These are phyloP conservation scores for Morpho achilles DNA, from an alignment of 2,888 invertebrate species.

Conservation along the genomic window DNA sequence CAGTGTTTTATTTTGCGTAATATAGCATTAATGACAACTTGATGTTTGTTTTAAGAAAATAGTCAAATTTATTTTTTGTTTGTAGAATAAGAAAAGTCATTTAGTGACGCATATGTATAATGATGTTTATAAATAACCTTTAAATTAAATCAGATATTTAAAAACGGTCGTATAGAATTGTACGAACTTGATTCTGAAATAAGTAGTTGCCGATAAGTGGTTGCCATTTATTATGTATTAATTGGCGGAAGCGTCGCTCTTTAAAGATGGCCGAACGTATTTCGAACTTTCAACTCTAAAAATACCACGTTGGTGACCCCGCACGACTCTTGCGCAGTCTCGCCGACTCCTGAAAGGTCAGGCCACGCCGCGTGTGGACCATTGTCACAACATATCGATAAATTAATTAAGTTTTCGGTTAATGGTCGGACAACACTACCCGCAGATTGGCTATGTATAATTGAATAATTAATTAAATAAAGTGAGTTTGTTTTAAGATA, in stretches of 20 bases:
- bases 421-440: not conserved
- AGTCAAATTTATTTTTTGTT: too few species aligned
- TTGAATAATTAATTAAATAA: not conserved
- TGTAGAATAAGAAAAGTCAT: too few species aligned
- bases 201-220: too few species aligned
- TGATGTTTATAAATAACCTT: too few species aligned
- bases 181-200: too few species aligned
- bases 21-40: too few species aligned
- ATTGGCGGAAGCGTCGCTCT: slow-evolving; percentile 41
- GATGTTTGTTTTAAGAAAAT: too few species aligned
- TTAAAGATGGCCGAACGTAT: slow-evolving; percentile 54
- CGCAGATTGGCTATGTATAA: not conserved
- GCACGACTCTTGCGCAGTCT: slow-evolving; percentile 71
- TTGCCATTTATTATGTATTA: not conserved
- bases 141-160: too few species aligned
- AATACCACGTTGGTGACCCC: slow-evolving; percentile 76
- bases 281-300: slow-evolving; percentile 81
- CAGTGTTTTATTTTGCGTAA: too few species aligned
- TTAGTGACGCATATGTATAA: too few species aligned
- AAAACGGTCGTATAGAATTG: too few species aligned
- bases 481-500: not conserved
- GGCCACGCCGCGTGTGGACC: slow-evolving; percentile 49
- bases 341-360: slow-evolving; percentile 73
- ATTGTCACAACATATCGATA: slow-evolving; percentile 32
- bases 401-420: slow-evolving; percentile 18